These are phyloP conservation scores for Pipistrellus pygmaeus DNA, from an alignment of 2,797 vertebrate genomes.

Conservation along the genomic window DNA sequence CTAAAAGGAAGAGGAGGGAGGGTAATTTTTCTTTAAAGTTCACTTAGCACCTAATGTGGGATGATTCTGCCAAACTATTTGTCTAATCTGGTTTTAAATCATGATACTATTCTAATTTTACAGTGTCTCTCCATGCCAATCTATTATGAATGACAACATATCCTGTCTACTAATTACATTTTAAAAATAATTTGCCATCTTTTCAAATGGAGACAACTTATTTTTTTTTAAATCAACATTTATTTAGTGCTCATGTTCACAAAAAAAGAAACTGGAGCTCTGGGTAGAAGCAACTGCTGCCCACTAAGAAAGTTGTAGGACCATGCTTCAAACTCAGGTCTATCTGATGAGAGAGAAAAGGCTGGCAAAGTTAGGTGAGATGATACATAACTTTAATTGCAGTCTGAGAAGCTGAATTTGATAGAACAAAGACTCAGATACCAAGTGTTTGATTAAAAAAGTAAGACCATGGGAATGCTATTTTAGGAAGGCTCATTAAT, in stretches of 20 bases:
- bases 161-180: not conserved
- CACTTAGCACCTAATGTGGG: not conserved
- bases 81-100: slow-evolving; percentile 28
- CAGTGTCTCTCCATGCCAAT: not conserved
- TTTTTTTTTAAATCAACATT: not conserved
- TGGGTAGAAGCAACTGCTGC: not conserved
- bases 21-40: slow-evolving; percentile 5
- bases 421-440: not conserved
- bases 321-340: not conserved
- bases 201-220: not conserved
- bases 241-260: slow-evolving; percentile 38
- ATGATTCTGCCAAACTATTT: not conserved
- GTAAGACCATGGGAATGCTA: not conserved
- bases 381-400: not conserved
- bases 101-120: not conserved
- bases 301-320: not conserved
- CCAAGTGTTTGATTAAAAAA: slow-evolving; percentile 9
- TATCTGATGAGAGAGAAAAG: not conserved
- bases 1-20: not conserved
- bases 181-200: slow-evolving; percentile 9
- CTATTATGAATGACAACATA: not conserved
- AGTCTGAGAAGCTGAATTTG: not conserved
- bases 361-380: not conserved
- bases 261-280: not conserved
- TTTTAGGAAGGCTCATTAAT: slow-evolving; percentile 54